Percentiles rank a stretch among this genome's conserved stretches.
Conservation (phyloP, 2,888 invertebrate genomes). For the Nemurella pictetii region DNA sequence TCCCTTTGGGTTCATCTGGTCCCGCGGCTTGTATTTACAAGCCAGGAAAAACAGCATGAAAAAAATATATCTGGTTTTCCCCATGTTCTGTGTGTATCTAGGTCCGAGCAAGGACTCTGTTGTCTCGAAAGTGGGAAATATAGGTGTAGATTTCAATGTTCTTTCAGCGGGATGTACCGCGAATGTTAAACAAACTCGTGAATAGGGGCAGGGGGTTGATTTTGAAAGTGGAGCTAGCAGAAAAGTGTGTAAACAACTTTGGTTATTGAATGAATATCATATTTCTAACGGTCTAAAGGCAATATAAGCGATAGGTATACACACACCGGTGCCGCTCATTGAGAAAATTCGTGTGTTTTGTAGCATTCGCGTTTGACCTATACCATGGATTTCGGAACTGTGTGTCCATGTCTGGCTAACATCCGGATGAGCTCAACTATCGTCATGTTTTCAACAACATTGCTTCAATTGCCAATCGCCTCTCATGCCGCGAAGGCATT, state of each 20-base stretch:
- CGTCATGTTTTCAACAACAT: neutral
- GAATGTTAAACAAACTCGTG: conserved; percentile 14
- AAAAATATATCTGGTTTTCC: conserved; percentile 12
- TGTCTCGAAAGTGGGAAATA: conserved; percentile 2
- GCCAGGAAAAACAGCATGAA: conserved; percentile 18
- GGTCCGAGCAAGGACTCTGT: neutral
- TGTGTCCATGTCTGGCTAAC: neutral
- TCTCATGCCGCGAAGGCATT: neutral
- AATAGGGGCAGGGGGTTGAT: neutral
- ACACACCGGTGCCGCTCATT: neutral
- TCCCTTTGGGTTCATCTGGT: neutral
- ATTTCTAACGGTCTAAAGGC: conserved; percentile 4
- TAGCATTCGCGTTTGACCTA: neutral
- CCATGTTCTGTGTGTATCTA: neutral
- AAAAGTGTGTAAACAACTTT: conserved; percentile 37
- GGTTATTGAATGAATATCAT: conserved; percentile 4
- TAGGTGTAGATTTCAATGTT: conserved; percentile 28
- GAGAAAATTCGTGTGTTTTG: neutral
- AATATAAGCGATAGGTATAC: neutral
- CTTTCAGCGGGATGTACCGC: neutral
- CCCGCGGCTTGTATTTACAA: neutral
- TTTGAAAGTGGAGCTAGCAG: conserved; percentile 35
- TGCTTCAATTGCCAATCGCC: neutral
- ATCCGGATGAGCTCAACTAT: neutral
- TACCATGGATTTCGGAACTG: neutral